Percentiles rank a stretch among this genome's conserved stretches.
Conservation (phyloP, 2,797 vertebrate species). For the Sebastes kiyomatsui region DNA sequence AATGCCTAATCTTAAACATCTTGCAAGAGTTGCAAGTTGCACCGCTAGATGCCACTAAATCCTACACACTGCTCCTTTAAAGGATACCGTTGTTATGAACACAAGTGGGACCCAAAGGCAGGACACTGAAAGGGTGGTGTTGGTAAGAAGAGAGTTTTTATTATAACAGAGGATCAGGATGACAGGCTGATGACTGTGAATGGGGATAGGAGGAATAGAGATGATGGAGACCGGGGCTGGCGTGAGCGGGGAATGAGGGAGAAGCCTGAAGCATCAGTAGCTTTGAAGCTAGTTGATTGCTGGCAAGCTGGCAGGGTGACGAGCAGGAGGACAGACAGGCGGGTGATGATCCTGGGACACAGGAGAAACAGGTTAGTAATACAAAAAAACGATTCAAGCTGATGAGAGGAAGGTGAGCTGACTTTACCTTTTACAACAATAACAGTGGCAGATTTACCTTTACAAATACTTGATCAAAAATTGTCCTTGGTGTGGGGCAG, state of each 20-base stretch:
- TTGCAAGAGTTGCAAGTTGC: no score
- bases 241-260: background rate
- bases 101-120: background rate
- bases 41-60: fast-evolving
- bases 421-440: background rate
- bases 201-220: background rate
- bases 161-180: background rate
- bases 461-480: background rate
- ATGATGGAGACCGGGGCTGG: background rate
- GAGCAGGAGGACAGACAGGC: background rate
- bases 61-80: background rate
- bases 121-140: background rate
- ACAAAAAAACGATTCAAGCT: background rate
- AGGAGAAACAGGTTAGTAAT: background rate
- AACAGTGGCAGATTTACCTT: background rate
- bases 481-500: background rate
- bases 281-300: background rate
- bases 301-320: background rate
- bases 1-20: no score
- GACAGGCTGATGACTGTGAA: background rate
- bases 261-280: background rate
- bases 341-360: background rate
- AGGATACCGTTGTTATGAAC: background rate
- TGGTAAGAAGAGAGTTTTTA: background rate
- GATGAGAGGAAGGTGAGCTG: background rate